Evolutionary conservation across 1,140 invertebrate species (phyloP).

Genomic region (Drosophila suzukii): DNA sequence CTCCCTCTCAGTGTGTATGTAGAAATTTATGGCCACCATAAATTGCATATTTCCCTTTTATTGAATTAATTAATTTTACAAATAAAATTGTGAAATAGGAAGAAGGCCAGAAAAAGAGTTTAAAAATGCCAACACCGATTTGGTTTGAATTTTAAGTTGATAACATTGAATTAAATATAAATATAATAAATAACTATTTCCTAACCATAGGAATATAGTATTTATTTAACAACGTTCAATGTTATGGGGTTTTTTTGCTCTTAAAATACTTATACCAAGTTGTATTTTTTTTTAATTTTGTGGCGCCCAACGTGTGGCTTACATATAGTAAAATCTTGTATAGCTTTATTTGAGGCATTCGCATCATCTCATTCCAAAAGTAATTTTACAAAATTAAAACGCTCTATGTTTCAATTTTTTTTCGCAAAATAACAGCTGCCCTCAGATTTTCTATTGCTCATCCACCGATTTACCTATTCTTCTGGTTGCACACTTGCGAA

Average conservation of each 20-base stretch:
- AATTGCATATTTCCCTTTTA: slow-evolving; percentile 68
- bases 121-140: slow-evolving; percentile 16
- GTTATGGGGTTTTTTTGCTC: too few species aligned
- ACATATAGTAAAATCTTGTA: too few species aligned
- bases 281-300: too few species aligned
- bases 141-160: neutral
- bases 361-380: too few species aligned
- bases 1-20: slow-evolving; percentile 20
- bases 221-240: too few species aligned
- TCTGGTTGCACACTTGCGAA: slow-evolving; percentile 1
- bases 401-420: neutral
- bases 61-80: slow-evolving; percentile 72
- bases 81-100: slow-evolving; percentile 58
- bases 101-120: neutral
- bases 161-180: neutral
- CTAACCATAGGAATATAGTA: too few species aligned
- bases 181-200: too few species aligned
- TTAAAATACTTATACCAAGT: too few species aligned
- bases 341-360: too few species aligned
- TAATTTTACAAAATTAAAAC: too few species aligned
- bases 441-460: neutral
- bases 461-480: neutral
- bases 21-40: slow-evolving; percentile 67
- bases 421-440: neutral
- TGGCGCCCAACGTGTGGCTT: too few species aligned